Evolutionary conservation across 2,113 vertebrate genomes (phyloP), one percentile per base, ranked within the genome.

Genomic region (Setophaga coronata): DNA sequence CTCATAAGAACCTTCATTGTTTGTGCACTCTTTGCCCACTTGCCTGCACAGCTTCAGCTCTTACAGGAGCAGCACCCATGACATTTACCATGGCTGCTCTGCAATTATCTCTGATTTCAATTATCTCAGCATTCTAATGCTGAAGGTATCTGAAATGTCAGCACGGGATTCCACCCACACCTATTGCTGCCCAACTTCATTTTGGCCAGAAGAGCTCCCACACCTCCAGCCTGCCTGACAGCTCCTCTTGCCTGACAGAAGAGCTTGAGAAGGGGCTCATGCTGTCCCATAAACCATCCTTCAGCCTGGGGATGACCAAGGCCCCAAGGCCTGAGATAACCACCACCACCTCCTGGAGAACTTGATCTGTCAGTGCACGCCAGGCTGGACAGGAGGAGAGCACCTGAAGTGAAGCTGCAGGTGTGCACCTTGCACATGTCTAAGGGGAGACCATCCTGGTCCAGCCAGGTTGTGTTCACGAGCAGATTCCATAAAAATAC

Each of bases 101-200:
- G 76, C 82, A 91, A 93, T 91, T 90, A 89, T 29, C 74, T 85
- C 91, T 92, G 69, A 65, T 58, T 92, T 56, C 31, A 65, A 56
- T 73, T 40, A 74, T 47, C 40, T 65, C 58, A 65, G 29, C 42
- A 65, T 65, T 74, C 70, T 40, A 18, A 47, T 69, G 82, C 56
- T 21, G 38, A 40, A 95, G 78, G 67, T 51, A 82, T 54, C 78
- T 23, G 60, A 95, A 96, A 93, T 85, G 47, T 62, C 94, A 82
- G 79, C 70, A 14, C 0, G 36, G 90, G 74, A 80, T 82, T 33
- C 92, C 67, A 72, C 61, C 88, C 58, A n/a, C 64, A 23, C 31
- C 73, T 62, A 19, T 0, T 0, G 8, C 65, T 31, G 62, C 61
- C 83, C 93, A 54, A 7, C 58, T 81, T 12, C 53, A 8, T 11